Conservation (phyloP, 1,140 invertebrate species). For the Radopholus similis region DNA sequence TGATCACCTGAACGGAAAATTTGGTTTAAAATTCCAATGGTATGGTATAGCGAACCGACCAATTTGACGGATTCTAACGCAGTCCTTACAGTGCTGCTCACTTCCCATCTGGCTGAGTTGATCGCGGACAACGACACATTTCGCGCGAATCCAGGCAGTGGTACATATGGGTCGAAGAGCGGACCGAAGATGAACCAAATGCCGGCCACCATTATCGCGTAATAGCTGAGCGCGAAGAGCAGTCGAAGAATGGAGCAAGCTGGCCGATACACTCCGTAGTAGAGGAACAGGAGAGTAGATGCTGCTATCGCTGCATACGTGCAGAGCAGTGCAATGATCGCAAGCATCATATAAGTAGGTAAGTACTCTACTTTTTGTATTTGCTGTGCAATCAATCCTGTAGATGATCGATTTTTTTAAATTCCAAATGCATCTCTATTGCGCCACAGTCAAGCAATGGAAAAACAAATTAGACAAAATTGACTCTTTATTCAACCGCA, state of each 20-base stretch:
- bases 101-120: background rate
- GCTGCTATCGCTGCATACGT: background rate
- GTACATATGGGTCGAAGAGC: background rate
- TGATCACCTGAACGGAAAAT: background rate
- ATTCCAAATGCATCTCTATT: too few species aligned
- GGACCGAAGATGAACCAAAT: constrained; percentile 3
- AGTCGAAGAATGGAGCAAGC: background rate
- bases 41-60: too few species aligned
- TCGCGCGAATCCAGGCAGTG: background rate
- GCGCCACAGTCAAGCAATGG: too few species aligned
- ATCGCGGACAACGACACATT: background rate
- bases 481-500: background rate
- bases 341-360: background rate
- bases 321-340: background rate
- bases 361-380: too few species aligned
- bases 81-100: background rate
- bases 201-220: constrained; percentile 9
- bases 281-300: background rate
- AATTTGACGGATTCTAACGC: too few species aligned
- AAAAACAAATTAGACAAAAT: too few species aligned
- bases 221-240: background rate
- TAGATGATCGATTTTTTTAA: too few species aligned
- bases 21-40: background rate
- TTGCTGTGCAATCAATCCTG: too few species aligned
- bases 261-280: constrained; percentile 9